Conservation (phyloP, 2,113 vertebrate genomes). For the Salvelinus alpinus region DNA sequence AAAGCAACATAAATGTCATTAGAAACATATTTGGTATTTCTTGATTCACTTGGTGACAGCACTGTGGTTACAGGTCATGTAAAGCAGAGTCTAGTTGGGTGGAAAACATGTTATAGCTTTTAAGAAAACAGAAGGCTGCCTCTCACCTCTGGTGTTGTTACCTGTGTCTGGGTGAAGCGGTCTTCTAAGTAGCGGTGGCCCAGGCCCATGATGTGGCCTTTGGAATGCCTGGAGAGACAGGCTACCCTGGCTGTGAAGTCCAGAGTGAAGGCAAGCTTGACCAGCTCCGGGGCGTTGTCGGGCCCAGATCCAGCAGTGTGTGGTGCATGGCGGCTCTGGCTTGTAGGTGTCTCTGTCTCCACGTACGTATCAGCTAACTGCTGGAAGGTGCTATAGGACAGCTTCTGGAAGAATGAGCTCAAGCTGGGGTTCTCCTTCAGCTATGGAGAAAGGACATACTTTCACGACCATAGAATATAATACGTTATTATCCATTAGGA, state of each 20-base stretch:
- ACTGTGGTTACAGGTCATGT: no score
- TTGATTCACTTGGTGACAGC: no score
- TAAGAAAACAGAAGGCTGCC: no score
- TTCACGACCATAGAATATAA: not conserved
- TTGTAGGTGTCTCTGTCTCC: constrained; percentile 46
- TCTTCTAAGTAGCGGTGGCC: constrained; percentile 76
- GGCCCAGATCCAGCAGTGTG: constrained; percentile 25
- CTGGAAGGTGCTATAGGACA: constrained; percentile 83
- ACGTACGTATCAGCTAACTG: constrained; percentile 78
- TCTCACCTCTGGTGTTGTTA: not conserved
- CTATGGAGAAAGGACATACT: constrained; percentile 57
- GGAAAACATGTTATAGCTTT: no score
- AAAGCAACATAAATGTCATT: no score
- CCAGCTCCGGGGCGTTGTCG: constrained; percentile 66
- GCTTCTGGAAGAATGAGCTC: constrained; percentile 69
- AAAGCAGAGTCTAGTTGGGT: no score
- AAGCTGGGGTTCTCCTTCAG: constrained; percentile 74
- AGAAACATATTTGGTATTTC: no score
- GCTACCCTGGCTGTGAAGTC: constrained; percentile 80
- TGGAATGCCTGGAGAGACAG: constrained; percentile 68
- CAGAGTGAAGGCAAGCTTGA: constrained; percentile 77
- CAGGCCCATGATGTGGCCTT: constrained; percentile 81
- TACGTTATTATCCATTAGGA: no score
- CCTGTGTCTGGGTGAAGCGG: constrained; percentile 65
- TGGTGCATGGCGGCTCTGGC: not conserved